These are phyloP conservation scores for Scolopax rusticola DNA, from an alignment of 2,797 vertebrate genomes.

Conservation along the genomic window DNA sequence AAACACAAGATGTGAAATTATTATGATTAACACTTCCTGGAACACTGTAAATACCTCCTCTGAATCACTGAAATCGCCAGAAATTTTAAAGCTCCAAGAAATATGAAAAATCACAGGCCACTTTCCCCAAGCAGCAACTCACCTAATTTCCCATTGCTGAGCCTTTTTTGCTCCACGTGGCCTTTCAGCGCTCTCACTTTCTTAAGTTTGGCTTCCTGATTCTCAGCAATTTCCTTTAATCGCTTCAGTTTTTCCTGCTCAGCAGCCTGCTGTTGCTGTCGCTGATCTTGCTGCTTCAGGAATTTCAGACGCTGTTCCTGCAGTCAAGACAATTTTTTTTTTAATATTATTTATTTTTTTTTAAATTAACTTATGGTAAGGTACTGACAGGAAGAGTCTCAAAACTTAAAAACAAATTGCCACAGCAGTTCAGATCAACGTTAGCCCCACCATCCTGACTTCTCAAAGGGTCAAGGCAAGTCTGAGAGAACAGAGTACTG, in stretches of 20 bases:
- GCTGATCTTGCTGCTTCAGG: conserved; percentile 93
- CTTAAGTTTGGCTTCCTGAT: conserved; percentile 92
- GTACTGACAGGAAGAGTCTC: neutral
- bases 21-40: neutral
- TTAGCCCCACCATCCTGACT: neutral
- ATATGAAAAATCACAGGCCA: neutral
- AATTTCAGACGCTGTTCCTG: conserved; percentile 94
- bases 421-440: neutral
- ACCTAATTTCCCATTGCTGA: conserved; percentile 93
- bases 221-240: conserved; percentile 90
- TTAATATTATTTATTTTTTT: neutral
- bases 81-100: neutral
- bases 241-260: conserved; percentile 90
- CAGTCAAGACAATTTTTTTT: neutral
- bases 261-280: conserved; percentile 87
- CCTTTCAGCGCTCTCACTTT: conserved; percentile 91
- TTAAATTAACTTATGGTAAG: neutral
- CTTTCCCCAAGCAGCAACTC: conserved; percentile 35
- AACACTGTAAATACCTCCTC: neutral
- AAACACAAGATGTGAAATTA: neutral
- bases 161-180: conserved; percentile 93
- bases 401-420: neutral
- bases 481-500: neutral
- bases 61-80: neutral
- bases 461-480: neutral